phyloP scores from a whole-genome alignment of 2,888 invertebrate genomes.

The Sinotaia quadrata region DNA sequence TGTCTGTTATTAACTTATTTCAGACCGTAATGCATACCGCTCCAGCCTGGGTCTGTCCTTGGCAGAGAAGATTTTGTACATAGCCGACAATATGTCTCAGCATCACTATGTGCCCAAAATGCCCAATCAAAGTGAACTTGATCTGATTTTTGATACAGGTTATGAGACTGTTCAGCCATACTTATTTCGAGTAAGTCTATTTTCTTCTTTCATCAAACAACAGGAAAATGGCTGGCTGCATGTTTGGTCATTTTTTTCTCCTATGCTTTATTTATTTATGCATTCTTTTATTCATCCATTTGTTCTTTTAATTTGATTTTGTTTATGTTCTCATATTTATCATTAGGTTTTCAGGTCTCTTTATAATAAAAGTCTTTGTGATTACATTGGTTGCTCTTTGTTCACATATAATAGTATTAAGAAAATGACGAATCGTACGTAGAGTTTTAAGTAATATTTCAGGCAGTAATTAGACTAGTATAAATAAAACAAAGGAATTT shows the following conservation, averaged over 20 bases:
- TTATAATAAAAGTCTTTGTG: too few species aligned
- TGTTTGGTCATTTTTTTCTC: neutral
- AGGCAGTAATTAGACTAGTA: too few species aligned
- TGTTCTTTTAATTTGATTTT: neutral
- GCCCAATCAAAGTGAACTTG: conserved; percentile 92
- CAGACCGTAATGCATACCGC: conserved; percentile 86
- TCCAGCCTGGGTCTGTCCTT: conserved; percentile 79
- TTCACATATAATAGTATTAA: too few species aligned
- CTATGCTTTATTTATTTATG: neutral
- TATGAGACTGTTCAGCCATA: conserved; percentile 97
- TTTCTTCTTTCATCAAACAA: neutral
- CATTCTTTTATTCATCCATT: neutral
- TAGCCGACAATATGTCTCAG: conserved; percentile 95
- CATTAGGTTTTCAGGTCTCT: neutral
- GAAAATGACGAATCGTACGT: too few species aligned
- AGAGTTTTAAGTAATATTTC: too few species aligned
- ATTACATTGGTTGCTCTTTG: too few species aligned
- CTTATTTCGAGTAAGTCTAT: conserved; percentile 85
- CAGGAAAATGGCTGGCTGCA: neutral
- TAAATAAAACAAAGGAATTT: too few species aligned
- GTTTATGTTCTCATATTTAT: neutral
- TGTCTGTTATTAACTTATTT: conserved; percentile 32
- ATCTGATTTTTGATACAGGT: conserved; percentile 93
- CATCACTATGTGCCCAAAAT: conserved; percentile 97
- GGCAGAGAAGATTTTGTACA: conserved; percentile 93